A percentile compares a stretch with the other conserved stretches of the same genome.
These are phyloP conservation scores for Pristiophorus japonicus DNA, from an alignment of 2,113 vertebrate genomes.

Conservation along the genomic window DNA sequence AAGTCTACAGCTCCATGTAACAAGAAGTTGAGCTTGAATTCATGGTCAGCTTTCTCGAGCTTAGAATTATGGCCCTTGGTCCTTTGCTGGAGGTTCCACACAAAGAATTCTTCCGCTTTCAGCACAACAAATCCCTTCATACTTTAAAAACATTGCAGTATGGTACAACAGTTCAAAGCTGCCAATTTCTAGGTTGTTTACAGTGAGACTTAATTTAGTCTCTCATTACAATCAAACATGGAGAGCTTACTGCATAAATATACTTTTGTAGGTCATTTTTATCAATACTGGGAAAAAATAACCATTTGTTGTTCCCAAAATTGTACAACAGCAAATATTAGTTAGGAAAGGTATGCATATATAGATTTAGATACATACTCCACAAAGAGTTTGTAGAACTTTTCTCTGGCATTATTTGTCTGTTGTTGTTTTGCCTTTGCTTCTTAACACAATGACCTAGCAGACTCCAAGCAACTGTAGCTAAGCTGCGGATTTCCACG, in stretches of 20 bases:
- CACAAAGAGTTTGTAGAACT: neutral
- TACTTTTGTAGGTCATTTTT: neutral
- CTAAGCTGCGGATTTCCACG: slow-evolving; percentile 48
- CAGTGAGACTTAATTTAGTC: neutral
- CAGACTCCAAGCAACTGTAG: slow-evolving; percentile 50
- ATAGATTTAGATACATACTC: neutral
- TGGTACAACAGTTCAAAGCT: neutral
- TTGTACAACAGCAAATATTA: neutral
- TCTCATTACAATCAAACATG: neutral
- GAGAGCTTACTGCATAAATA: neutral
- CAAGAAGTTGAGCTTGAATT: neutral
- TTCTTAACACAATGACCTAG: slow-evolving; percentile 6
- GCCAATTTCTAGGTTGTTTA: neutral
- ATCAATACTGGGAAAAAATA: neutral
- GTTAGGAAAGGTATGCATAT: neutral
- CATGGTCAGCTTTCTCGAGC: neutral
- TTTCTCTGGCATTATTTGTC: neutral
- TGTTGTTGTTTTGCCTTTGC: neutral
- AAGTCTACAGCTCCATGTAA: too few species aligned
- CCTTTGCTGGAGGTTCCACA: neutral
- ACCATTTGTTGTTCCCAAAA: neutral
- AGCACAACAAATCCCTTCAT: neutral
- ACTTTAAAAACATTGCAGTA: neutral
- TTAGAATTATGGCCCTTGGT: neutral
- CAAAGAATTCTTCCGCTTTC: neutral